phyloP scores from a whole-genome alignment of 2,888 invertebrate species.

The Rhagonycha fulva region DNA sequence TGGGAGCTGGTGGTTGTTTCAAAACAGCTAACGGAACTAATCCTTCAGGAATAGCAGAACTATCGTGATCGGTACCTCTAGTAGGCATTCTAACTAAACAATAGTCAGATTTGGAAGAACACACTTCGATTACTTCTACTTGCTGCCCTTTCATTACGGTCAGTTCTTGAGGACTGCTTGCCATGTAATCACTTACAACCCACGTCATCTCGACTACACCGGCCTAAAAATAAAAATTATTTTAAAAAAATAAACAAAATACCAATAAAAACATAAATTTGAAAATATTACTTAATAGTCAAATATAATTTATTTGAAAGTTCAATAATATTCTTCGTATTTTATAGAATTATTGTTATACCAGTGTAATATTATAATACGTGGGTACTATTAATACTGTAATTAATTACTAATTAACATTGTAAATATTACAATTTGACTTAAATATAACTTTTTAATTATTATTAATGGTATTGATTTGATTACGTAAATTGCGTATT shows the following conservation, averaged over 20 bases:
- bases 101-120: slow-evolving; percentile 69
- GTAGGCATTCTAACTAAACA: slow-evolving; percentile 70
- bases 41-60: slow-evolving; percentile 67
- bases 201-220: slow-evolving; percentile 87
- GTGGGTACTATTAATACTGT: too few species aligned
- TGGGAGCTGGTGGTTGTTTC: slow-evolving; percentile 71
- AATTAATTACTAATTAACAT: too few species aligned
- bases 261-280: neutral
- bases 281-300: neutral
- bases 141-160: slow-evolving; percentile 90
- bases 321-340: too few species aligned
- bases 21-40: slow-evolving; percentile 80
- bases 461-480: too few species aligned
- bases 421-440: too few species aligned
- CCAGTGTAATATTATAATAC: too few species aligned
- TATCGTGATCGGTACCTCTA: slow-evolving; percentile 54
- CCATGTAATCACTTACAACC: slow-evolving; percentile 88
- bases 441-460: too few species aligned
- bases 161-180: slow-evolving; percentile 76
- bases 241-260: neutral
- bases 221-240: slow-evolving; percentile 59
- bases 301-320: too few species aligned
- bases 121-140: slow-evolving; percentile 87
- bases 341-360: too few species aligned
- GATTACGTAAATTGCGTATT: too few species aligned